Conservation (phyloP, 2,888 invertebrate species). For the Lumbricus terrestris region DNA sequence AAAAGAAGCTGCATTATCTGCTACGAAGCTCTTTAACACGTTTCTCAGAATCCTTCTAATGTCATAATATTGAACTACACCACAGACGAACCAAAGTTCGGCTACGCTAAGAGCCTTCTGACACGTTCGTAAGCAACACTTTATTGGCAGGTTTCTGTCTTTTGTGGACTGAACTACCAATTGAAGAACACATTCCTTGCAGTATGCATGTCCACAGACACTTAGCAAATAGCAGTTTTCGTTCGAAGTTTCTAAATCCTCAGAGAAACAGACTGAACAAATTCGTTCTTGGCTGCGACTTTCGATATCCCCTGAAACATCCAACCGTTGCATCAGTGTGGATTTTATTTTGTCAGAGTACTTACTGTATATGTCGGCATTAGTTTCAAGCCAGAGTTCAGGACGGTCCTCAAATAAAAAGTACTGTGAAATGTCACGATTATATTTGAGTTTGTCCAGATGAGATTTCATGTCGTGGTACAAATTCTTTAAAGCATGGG, state of each 20-base stretch:
- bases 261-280: background rate
- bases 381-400: slow-evolving; percentile 10
- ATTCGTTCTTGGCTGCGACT: background rate
- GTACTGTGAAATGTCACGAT: background rate
- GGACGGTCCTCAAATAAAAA: background rate
- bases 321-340: background rate
- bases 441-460: background rate
- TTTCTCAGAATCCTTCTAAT: background rate
- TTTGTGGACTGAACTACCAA: background rate
- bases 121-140: background rate
- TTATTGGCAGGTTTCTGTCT: background rate
- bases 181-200: background rate
- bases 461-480: background rate
- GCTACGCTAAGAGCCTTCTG: background rate
- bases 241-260: background rate
- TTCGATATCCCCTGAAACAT: background rate
- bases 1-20: background rate
- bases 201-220: slow-evolving; percentile 6
- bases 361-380: background rate
- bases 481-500: background rate
- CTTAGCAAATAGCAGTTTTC: background rate
- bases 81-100: background rate
- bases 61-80: background rate
- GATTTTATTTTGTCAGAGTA: background rate
- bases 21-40: background rate